Evolutionary conservation across 2,888 invertebrate species (phyloP).

Genomic region (Ochropleura plecta): DNA sequence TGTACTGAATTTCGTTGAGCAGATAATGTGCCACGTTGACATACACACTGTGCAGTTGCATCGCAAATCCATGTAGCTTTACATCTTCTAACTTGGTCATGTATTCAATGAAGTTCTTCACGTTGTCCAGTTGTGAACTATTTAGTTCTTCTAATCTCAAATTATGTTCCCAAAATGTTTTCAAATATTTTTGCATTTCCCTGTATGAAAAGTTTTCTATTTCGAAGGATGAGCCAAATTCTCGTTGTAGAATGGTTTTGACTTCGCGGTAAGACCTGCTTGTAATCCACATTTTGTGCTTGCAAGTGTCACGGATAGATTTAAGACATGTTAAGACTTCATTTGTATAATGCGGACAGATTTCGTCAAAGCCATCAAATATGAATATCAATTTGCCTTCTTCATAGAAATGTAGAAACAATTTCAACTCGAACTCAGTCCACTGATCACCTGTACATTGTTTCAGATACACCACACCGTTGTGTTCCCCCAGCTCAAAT

Average conservation of each 20-base stretch:
- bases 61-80: constrained; percentile 1
- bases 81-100: constrained; percentile 2
- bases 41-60: constrained; percentile 10
- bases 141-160: constrained; percentile 31
- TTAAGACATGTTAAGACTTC: constrained; percentile 35
- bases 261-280: constrained; percentile 57
- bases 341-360: constrained; percentile 56
- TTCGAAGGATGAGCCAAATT: constrained; percentile 41
- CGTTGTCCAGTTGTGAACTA: constrained; percentile 37
- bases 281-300: constrained; percentile 53
- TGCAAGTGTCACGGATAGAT: constrained; percentile 12
- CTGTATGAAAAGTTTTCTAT: constrained; percentile 28
- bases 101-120: constrained; percentile 18
- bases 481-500: constrained; percentile 9
- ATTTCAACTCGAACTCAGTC: constrained; percentile 32
- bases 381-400: constrained; percentile 41
- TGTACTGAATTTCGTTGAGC: not conserved
- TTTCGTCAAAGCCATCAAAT: constrained; percentile 66
- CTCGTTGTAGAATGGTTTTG: constrained; percentile 30
- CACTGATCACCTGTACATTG: constrained; percentile 15
- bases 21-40: not conserved
- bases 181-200: constrained; percentile 44
- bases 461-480: constrained; percentile 23
- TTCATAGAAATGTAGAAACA: constrained; percentile 52
- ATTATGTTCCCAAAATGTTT: constrained; percentile 36